Percentiles rank a stretch among this genome's conserved stretches.
These are phyloP conservation scores for Acanthisitta chloris DNA, from an alignment of 2,113 vertebrate genomes.

Conservation along the genomic window DNA sequence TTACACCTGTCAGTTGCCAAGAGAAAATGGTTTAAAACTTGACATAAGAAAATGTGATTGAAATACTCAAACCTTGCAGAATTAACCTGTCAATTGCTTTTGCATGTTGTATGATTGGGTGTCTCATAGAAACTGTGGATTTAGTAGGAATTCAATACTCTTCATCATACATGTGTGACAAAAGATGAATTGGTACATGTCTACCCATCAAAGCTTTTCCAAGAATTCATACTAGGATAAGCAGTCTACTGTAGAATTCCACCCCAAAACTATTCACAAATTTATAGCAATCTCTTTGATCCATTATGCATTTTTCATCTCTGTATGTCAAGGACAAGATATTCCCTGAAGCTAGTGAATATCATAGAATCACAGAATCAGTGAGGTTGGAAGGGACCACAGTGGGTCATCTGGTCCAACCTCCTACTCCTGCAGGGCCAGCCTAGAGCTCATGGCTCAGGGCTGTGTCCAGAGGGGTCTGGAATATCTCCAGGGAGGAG, in stretches of 20 bases:
- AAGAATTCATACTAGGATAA: neutral
- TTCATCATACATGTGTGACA: neutral
- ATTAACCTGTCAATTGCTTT: neutral
- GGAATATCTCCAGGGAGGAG: too few species aligned
- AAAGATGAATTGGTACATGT: neutral
- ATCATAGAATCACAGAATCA: too few species aligned
- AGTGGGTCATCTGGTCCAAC: too few species aligned
- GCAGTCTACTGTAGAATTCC: neutral
- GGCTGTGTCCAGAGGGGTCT: too few species aligned
- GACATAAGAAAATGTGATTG: neutral
- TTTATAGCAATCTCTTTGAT: neutral
- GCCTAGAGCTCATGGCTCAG: too few species aligned
- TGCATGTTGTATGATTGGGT: neutral
- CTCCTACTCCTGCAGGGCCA: too few species aligned
- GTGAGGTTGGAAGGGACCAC: too few species aligned
- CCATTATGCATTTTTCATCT: neutral
- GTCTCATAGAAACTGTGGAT: neutral
- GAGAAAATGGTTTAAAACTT: neutral
- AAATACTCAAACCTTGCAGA: neutral
- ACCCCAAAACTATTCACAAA: neutral
- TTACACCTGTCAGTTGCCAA: neutral
- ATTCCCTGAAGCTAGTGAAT: neutral
- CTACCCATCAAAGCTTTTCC: neutral
- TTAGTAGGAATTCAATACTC: neutral
- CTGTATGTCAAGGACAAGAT: neutral